Conservation (phyloP, 2,888 invertebrate genomes). For the Yponomeuta sedellus region DNA sequence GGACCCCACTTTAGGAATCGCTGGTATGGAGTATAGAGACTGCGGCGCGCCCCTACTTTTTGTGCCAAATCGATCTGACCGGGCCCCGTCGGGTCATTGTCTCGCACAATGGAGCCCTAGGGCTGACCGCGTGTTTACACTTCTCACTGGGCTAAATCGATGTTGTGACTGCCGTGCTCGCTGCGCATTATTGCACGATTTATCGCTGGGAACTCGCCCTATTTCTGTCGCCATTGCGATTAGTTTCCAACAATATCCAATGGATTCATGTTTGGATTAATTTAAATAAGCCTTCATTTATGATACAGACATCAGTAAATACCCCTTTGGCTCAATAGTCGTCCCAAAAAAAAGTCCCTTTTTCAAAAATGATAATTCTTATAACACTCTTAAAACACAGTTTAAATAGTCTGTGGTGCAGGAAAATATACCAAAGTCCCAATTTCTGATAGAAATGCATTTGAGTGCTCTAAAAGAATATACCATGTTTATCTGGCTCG, state of each 20-base stretch:
- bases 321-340: too few relatives aligned
- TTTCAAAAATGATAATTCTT: too few relatives aligned
- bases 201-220: not conserved
- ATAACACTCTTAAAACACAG: too few relatives aligned
- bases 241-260: not conserved
- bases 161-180: constrained; percentile 10
- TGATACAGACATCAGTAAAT: not conserved
- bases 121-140: constrained; percentile 17
- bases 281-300: not conserved
- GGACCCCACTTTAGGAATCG: too few relatives aligned
- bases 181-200: constrained; percentile 5
- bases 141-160: constrained; percentile 13
- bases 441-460: too few relatives aligned
- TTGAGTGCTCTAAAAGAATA: too few relatives aligned
- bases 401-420: too few relatives aligned
- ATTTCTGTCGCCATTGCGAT: not conserved
- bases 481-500: too few relatives aligned
- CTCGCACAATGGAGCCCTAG: constrained; percentile 18
- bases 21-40: constrained; percentile 17
- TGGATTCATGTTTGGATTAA: not conserved
- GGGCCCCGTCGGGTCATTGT: constrained; percentile 25
- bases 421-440: too few relatives aligned
- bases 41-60: constrained; percentile 21
- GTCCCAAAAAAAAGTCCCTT: too few relatives aligned
- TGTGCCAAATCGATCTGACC: constrained; percentile 19